Base-by-base conservation (phyloP, 2,797 vertebrate species). In the Kryptolebias ocellatus region DNA sequence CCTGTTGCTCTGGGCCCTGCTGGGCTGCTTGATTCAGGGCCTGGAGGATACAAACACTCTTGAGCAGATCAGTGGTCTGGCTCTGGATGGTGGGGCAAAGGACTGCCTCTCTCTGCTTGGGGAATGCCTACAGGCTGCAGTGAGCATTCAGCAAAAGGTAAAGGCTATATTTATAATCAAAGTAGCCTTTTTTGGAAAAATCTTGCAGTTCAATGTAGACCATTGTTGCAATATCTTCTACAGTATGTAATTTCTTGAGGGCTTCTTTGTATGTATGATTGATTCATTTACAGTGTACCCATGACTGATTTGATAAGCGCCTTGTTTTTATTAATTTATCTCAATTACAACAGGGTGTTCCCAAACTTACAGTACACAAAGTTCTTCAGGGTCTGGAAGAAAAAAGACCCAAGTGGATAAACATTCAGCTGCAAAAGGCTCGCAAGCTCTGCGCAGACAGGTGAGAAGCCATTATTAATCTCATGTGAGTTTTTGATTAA, bases 321-420 rank as follows among this genome's bases (percentile, higher is more conserved):
- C 50, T 50, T 50, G 4, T 15, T 50, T 24, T 58, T 15, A n/a
- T 42, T 53, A 0, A 60, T 67, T 72, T 49, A 44, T n/a, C 16
- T 53, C 53, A 45, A 51, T 72, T 77, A 46, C 58, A 45, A 11
- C 74, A 91, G 87, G 93, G 90, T 55, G 91, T 92, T 80, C 92
- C 95, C 64, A 95, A 95, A 85, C 94, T 95, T 65, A 86, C 90
- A 57, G 91, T 95, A 56, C 95, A 94, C 65, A 96, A 95, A 89
- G 94, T 97, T 50, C 90, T 97, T 70, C 94, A 95, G 88, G 91
- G 79, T 75, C 93, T 98, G 64, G 96, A 98, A 76, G 95, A 94
- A 71, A 93, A 94, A 72, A 93, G 91, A 81, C 96, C 97, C 67
- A 96, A 96, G 75, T 98, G 96, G 96, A 96, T 92, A 72, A 92